Evolutionary conservation across 2,888 invertebrate species (phyloP).

Genomic region (Callosobruchus maculatus): DNA sequence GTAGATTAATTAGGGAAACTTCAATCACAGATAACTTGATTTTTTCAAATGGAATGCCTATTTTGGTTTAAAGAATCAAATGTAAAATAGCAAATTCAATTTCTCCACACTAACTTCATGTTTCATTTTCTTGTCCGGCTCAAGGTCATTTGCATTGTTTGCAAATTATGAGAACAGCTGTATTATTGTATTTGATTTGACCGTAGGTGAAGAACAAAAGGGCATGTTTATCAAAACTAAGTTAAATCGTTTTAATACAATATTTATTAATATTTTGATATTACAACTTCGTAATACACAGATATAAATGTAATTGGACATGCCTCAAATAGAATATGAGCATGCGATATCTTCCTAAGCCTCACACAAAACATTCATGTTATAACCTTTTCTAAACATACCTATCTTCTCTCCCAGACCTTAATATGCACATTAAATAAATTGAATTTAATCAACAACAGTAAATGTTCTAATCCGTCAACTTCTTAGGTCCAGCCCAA

Average conservation of each 20-base stretch:
- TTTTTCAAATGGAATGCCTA: no score
- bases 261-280: not conserved
- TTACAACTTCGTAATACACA: not conserved
- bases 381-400: conserved; percentile 2
- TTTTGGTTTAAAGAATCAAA: no score
- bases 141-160: no score
- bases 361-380: not conserved
- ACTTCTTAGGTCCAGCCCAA: conserved; percentile 29
- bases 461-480: conserved; percentile 27
- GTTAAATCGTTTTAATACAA: not conserved
- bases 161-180: no score
- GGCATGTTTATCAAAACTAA: no score
- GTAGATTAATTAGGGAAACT: no score
- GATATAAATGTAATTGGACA: not conserved
- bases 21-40: no score
- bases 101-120: no score
- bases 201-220: no score
- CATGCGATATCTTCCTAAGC: not conserved
- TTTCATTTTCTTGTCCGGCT: no score
- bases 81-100: no score
- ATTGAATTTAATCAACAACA: conserved; percentile 24
- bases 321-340: not conserved
- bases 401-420: not conserved
- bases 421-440: conserved; percentile 8
- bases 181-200: no score